Conservation (phyloP, 2,113 vertebrate species). For the Menura novaehollandiae region DNA sequence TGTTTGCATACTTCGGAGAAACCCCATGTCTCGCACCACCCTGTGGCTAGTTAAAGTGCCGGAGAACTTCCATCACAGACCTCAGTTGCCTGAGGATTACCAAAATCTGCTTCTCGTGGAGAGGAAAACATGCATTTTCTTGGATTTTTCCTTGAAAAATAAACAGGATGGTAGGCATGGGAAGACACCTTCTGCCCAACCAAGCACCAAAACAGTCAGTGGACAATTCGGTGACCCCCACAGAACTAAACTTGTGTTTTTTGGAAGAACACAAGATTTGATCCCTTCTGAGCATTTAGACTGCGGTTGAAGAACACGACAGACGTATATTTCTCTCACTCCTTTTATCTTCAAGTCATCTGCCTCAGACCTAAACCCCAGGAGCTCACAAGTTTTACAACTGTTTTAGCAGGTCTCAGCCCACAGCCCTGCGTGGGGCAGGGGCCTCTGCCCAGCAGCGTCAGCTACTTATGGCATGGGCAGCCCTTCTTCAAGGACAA, state of each 20-base stretch:
- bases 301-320: accelerated
- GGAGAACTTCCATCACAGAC: background rate
- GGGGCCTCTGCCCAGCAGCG: background rate
- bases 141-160: background rate
- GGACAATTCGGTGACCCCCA: background rate
- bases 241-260: background rate
- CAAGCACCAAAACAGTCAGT: background rate
- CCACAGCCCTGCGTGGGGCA: background rate
- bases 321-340: background rate
- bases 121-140: background rate
- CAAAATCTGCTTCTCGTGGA: background rate
- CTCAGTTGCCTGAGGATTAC: background rate
- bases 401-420: background rate
- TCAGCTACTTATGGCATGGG: background rate
- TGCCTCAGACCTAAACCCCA: background rate
- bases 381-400: background rate
- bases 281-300: background rate
- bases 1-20: background rate
- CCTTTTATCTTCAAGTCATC: background rate
- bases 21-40: background rate
- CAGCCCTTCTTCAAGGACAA: background rate
- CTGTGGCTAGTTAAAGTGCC: background rate
- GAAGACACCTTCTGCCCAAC: background rate
- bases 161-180: background rate
- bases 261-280: background rate